A percentile compares a stretch with the other conserved stretches of the same genome.
Evolutionary conservation across 2,797 vertebrate species (phyloP).

Genomic region (Margarornis squamiger): DNA sequence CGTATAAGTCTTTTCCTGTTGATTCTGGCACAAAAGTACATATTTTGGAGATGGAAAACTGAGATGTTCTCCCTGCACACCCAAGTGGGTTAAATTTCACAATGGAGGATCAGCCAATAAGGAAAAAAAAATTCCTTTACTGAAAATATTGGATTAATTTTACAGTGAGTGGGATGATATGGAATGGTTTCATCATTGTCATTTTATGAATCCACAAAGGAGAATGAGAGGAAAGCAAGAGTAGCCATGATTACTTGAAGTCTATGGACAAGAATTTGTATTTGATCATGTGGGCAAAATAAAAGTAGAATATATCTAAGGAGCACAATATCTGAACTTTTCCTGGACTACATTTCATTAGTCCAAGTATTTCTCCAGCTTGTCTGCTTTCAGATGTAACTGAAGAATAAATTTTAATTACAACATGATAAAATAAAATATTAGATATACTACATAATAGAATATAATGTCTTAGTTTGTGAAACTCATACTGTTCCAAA

Average conservation of each 20-base stretch:
- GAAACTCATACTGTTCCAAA: neutral
- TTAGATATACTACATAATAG: neutral
- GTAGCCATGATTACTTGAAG: neutral
- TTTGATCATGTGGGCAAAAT: neutral
- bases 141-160: slow-evolving; percentile 26
- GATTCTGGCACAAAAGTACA: slow-evolving; percentile 35
- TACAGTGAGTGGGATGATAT: neutral
- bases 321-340: neutral
- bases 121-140: neutral
- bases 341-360: neutral
- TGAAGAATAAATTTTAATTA: neutral
- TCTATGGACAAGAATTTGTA: neutral
- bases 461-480: neutral
- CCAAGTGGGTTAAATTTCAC: slow-evolving; percentile 30
- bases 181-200: neutral
- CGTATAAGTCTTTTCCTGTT: slow-evolving; percentile 45
- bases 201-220: neutral
- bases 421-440: neutral
- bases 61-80: neutral
- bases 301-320: neutral
- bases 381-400: neutral
- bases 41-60: slow-evolving; percentile 21
- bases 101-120: neutral
- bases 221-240: neutral
- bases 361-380: neutral